Base-by-base conservation (phyloP, 92 coral and sea anemone genomes). In the Nematostella vectensis region DNA sequence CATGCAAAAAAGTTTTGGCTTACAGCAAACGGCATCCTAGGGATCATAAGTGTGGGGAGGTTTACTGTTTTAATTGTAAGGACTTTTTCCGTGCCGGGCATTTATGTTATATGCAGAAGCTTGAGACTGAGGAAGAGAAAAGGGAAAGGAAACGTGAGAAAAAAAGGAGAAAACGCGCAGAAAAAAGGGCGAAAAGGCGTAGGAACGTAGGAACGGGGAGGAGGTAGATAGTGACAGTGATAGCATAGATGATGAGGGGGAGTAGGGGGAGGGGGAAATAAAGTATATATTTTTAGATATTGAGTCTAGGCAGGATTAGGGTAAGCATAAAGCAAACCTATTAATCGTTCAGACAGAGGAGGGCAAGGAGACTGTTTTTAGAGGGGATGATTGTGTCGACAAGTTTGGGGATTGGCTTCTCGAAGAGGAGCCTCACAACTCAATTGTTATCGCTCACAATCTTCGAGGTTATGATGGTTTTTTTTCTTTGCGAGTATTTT, bases 371-470 rank as follows among this genome's bases (percentile, higher is more conserved):
- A 22, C 1, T 1, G 62, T 60, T 28, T 75, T 75, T 27, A 29
- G 43, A 0, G 82, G 75, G 1, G 42, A 48, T 4, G 27, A 26
- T 28, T 50, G 63, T 1, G 22, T 28, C 0, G 59, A 60, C 4
- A 39, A 67, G 13, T 67, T 67, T 25, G 58, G 75, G 20, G 36
- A 59, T 15, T 67, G 81, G 81, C 44, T 63, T 6, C 54, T 68
- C 30, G 16, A 42, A 1, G 57, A 20, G 11, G 25, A 28, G 0
- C 40, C 53, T 36, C 22, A 29, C 12, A 43, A 47, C 0, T 51
- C 28, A 4, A 55, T 57, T 2, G 42, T 54, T 36, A 28, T 72
- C 19, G 79, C 72, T 1, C 79, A 72, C 23, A 72, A 72, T 26
- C 19, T 47, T 2, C 9, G 48, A 22, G 57, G 45, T 4, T 67